A percentile compares a stretch with the other conserved stretches of the same genome.
These are phyloP conservation scores for Hydractinia echinata DNA, from an alignment of 30 jellyfish, hydroid and myxozoan species.

Conservation along the genomic window DNA sequence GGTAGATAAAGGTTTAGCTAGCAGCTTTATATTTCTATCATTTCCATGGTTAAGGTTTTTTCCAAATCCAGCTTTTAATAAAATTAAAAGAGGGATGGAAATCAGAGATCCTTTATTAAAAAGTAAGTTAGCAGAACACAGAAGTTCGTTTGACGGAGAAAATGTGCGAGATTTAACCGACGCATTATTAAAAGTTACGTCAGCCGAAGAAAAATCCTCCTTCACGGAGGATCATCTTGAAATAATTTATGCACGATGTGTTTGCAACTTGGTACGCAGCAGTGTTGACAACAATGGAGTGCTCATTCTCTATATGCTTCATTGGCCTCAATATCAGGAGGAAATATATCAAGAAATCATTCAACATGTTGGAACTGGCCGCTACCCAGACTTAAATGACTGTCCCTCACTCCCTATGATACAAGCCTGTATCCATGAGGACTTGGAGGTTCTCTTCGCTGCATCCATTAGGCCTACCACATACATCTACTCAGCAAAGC, in stretches of 20 bases:
- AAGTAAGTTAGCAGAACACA: slow-evolving; percentile 42
- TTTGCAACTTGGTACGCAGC: slow-evolving; percentile 70
- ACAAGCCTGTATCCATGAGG: slow-evolving; percentile 59
- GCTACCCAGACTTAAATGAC: slow-evolving; percentile 48
- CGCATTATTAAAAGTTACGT: slow-evolving; percentile 42
- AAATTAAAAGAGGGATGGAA: slow-evolving; percentile 44
- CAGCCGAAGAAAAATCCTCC: not conserved
- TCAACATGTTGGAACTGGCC: slow-evolving; percentile 44
- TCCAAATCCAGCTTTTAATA: slow-evolving; percentile 40
- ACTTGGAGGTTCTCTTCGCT: slow-evolving; percentile 55
- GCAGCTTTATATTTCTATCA: slow-evolving; percentile 43
- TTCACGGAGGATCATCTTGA: slow-evolving; percentile 40
- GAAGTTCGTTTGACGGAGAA: slow-evolving; percentile 43
- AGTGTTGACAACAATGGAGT: slow-evolving; percentile 44
- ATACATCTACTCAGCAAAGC: slow-evolving; percentile 38
- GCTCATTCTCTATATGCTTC: slow-evolving; percentile 50
- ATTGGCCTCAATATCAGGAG: slow-evolving; percentile 76
- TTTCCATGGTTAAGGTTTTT: slow-evolving; percentile 76
- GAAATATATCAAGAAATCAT: slow-evolving; percentile 43
- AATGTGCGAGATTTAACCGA: slow-evolving; percentile 68
- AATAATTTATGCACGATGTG: slow-evolving; percentile 42
- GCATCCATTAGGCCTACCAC: slow-evolving; percentile 75
- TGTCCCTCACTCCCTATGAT: slow-evolving; percentile 45
- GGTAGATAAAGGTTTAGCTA: slow-evolving; percentile 46
- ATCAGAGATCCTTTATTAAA: slow-evolving; percentile 42